Evolutionary conservation across 2,113 vertebrate genomes (phyloP).

Genomic region (Poecile atricapillus): DNA sequence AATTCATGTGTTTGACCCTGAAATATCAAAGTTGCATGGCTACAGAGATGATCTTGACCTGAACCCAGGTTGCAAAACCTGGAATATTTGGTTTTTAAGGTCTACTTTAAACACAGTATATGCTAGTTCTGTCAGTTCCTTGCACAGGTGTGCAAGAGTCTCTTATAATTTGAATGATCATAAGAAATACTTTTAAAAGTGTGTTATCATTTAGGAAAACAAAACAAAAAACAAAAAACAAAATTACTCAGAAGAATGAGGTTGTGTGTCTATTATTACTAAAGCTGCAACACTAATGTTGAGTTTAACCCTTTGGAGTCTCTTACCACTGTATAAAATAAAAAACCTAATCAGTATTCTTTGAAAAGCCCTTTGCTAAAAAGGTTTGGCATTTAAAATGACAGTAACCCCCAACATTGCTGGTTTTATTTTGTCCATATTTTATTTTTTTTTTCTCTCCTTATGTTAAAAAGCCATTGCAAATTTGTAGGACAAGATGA

Average conservation of each 20-base stretch:
- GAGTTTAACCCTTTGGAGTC: not conserved
- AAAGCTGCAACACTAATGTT: not conserved
- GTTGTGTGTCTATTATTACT: not conserved
- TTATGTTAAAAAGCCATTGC: not conserved
- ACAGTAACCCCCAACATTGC: not conserved
- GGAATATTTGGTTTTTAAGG: not conserved
- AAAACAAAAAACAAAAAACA: not conserved
- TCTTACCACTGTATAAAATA: not conserved
- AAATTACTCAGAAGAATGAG: not conserved
- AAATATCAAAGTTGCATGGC: not conserved
- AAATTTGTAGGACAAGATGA: not conserved
- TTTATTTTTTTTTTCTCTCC: fast-evolving
- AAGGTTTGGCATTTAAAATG: not conserved
- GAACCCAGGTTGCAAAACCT: not conserved
- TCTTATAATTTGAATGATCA: not conserved
- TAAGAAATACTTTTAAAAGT: not conserved
- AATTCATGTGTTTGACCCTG: not conserved
- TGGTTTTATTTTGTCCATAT: not conserved
- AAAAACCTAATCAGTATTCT: not conserved
- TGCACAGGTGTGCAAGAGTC: not conserved
- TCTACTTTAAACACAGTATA: not conserved
- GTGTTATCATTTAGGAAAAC: not conserved
- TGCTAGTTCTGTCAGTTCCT: not conserved
- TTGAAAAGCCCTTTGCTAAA: not conserved
- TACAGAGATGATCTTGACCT: not conserved